Base-by-base conservation (phyloP, 2,113 vertebrate species). In the Myxocyprinus asiaticus region DNA sequence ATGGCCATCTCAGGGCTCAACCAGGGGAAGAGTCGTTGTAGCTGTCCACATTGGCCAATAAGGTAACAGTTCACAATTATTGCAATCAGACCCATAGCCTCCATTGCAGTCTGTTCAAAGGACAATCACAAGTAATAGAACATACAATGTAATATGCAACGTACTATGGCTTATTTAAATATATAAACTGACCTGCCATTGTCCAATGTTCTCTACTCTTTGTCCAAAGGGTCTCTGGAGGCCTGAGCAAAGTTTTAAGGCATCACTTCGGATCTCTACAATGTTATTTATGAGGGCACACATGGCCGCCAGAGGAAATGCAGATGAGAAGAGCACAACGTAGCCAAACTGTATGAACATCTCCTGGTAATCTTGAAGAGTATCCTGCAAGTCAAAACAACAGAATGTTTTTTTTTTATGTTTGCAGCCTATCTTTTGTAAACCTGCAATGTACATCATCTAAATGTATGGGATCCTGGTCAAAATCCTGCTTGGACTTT, bases 261-360 rank as follows among this genome's bases (percentile, higher is more conserved):
- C 97, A 0, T 98, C 97, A 0, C 97, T 97, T 80, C 96, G 96
- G 86, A 98, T 99, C 92, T 98, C 97, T 0, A 98, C 95, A 88
- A 99, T 85, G 88, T 98, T 98, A 92, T 98, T 99, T 86, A 98
- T 92, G 83, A 99, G 94, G 10, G 97, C 97, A 0, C 98, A 98
- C 88, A 94, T 92, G 48, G 97, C 96, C 0, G 97, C 98, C 88
- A 99, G 86, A 0, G 98, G 98, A 87, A 98, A 99, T 84, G 98
- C 96, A 0, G 97, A 97, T 6, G 97, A 98, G 92, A 99, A 99
- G 61, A 99, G 96, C 76, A 98, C 97, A 67, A 99, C 96, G 0
- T 99, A 99, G 63, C 97, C 98, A 0, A 99, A 99, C 93, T 99
- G 97, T 86, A 98, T 94, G 78, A 98, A 98, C 98, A 99, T 98